These are phyloP conservation scores for Lagopus muta DNA, from an alignment of 2,113 vertebrate genomes.

Conservation along the genomic window DNA sequence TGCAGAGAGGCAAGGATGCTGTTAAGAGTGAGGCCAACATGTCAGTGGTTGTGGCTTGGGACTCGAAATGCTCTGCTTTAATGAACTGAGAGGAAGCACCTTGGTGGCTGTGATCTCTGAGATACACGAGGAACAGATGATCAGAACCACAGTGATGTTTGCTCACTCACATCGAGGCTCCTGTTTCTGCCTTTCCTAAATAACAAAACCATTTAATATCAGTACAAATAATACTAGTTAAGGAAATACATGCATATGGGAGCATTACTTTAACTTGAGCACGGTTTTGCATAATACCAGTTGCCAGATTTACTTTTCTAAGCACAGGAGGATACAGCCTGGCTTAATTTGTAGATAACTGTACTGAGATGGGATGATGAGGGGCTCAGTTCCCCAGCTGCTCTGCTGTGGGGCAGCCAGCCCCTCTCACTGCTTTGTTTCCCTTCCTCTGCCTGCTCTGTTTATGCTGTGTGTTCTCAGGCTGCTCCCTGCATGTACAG, in stretches of 20 bases:
- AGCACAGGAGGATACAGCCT: too few relatives aligned
- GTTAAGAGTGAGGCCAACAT: background rate
- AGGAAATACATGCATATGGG: too few relatives aligned
- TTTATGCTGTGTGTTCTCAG: background rate
- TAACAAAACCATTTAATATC: background rate
- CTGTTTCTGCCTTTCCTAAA: background rate
- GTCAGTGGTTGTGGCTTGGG: rapidly evolving
- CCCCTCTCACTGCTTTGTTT: background rate
- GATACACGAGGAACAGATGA: background rate
- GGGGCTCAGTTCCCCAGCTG: background rate
- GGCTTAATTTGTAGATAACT: background rate
- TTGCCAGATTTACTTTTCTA: background rate
- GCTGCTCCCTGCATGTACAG: background rate
- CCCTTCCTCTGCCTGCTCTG: background rate
- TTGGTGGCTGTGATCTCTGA: background rate
- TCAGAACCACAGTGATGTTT: background rate
- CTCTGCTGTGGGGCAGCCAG: background rate
- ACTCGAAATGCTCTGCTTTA: rapidly evolving
- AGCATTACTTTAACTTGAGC: background rate
- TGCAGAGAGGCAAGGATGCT: background rate
- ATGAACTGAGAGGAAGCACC: background rate
- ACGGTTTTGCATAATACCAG: background rate
- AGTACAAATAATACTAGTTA: background rate
- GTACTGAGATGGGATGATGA: background rate
- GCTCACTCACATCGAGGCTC: background rate